Evolutionary conservation across 2,888 invertebrate genomes (phyloP).

Genomic region (Pammene aurita): DNA sequence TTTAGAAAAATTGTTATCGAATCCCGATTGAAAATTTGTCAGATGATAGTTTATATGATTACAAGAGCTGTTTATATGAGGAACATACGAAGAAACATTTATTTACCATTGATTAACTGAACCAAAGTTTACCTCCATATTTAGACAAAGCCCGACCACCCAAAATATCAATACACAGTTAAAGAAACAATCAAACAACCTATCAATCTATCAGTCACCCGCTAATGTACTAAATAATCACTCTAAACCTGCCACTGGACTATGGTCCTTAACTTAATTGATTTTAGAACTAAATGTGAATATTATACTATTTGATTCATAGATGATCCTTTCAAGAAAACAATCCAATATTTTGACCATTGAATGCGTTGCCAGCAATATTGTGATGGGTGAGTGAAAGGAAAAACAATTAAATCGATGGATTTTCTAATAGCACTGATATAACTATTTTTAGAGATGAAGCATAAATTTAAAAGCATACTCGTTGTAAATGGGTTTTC

Average conservation of each 20-base stretch:
- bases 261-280: not conserved
- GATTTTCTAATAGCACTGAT: constrained; percentile 3
- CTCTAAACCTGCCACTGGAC: not conserved
- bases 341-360: constrained; percentile 57
- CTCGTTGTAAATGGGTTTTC: too few species aligned
- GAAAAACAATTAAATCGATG: constrained; percentile 30
- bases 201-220: constrained; percentile 54
- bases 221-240: constrained; percentile 52
- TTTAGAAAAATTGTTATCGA: too few species aligned
- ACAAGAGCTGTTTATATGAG: too few species aligned
- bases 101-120: not conserved
- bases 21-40: too few species aligned
- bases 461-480: not conserved
- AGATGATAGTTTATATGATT: too few species aligned
- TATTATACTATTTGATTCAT: not conserved
- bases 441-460: not conserved
- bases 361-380: constrained; percentile 47
- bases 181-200: constrained; percentile 52
- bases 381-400: constrained; percentile 43
- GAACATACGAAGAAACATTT: not conserved
- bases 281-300: not conserved
- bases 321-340: constrained; percentile 53
- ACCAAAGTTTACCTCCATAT: constrained; percentile 12
- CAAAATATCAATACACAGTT: constrained; percentile 41
- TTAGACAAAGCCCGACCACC: constrained; percentile 31